Evolutionary conservation across 2,888 invertebrate species (phyloP).

Genomic region (Apodemia hepburni): DNA sequence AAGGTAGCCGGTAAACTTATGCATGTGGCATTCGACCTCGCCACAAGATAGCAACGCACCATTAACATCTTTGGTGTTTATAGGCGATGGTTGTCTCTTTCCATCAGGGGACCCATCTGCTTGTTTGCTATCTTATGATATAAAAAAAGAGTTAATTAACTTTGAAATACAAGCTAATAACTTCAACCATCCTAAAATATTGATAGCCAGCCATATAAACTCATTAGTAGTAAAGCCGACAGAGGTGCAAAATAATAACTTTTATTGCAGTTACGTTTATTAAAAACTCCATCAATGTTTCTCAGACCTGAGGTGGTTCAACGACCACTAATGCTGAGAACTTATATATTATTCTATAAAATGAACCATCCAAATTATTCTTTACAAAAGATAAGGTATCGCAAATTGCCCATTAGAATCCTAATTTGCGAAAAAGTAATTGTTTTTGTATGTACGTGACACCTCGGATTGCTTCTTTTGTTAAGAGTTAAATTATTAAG

Average conservation of each 20-base stretch:
- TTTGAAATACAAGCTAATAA: background rate
- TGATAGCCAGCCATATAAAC: background rate
- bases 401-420: constrained; percentile 3
- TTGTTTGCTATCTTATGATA: too few species aligned
- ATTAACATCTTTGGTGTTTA: too few species aligned
- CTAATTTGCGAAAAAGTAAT: constrained; percentile 7
- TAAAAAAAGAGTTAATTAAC: too few species aligned
- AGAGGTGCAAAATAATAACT: background rate
- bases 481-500: background rate
- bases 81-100: too few species aligned
- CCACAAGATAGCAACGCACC: too few species aligned
- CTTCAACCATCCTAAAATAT: background rate
- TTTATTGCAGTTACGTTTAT: constrained; percentile 6
- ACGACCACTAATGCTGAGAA: constrained; percentile 6
- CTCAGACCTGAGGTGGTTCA: constrained; percentile 1
- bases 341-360: background rate
- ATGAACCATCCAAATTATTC: constrained; percentile 5
- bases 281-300: constrained; percentile 2
- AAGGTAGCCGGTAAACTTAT: too few species aligned
- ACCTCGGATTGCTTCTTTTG: background rate
- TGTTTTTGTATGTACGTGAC: background rate
- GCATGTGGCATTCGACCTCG: too few species aligned
- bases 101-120: too few species aligned
- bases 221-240: background rate
- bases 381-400: background rate